Evolutionary conservation across 2,888 invertebrate genomes (phyloP), one percentile per base, ranked within the genome.

Genomic region (Hypomecis punctinalis): DNA sequence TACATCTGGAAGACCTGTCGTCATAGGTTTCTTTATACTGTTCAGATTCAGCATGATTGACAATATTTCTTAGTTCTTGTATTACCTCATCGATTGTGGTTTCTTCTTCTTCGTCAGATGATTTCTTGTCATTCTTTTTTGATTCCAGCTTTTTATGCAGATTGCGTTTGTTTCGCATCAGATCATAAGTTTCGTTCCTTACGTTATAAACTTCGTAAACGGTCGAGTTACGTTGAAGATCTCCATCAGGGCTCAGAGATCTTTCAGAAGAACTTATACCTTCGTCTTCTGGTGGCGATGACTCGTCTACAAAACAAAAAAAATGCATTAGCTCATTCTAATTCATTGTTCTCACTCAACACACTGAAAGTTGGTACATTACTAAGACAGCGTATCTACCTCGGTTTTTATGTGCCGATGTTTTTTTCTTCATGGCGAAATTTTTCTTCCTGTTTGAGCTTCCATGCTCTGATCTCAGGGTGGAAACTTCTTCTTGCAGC

Each of bases 21-120:
- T 91, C 89, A 59, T 76, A 87, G 13, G 72, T 74, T 49, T 85
- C 92, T 73, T 92, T 93, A 69, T 93, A 93, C 60, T 94, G 93
- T 84, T 96, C 95, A 0, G 96, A 95, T 86, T 97, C 97, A 0
- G 97, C 97, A 76, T 97, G 96, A 79, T 96, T 97, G 0, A 97
- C 97, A 68, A 97, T 97, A 76, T 97, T 97, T 70, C 96, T 94
- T 43, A 97, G 86, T 83, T 97, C 97, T 84, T 97, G 97, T 78
- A 97, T 97, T 1, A 97, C 97, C 86, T 97, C 97, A 76, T 97
- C 97, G 68, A 97, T 97, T 2, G 97, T 97, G 0, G 97, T 96
- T 86, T 97, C 96, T 62, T 96, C 96, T 79, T 96, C 96, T 71
- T 95, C 95, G 49, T 95, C 95, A 5, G 91, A 92, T 46, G 89